These are phyloP conservation scores for Microplitis demolitor DNA, from an alignment of 1,140 invertebrate species.

Conservation along the genomic window DNA sequence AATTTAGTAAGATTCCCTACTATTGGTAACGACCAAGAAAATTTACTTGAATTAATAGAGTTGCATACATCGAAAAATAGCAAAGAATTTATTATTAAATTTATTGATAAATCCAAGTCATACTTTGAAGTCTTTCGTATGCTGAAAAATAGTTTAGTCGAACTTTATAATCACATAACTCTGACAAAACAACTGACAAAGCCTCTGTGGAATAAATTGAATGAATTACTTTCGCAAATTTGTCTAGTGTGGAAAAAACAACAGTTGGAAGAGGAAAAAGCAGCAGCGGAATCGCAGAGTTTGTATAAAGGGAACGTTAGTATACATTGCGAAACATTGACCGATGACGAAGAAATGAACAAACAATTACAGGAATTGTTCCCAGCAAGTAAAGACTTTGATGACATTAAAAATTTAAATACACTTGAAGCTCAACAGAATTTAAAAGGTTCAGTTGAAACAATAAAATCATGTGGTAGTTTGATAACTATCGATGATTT, in stretches of 20 bases:
- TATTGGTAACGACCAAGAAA: conserved; percentile 50
- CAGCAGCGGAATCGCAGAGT: conserved; percentile 76
- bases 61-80: conserved; percentile 47
- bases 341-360: conserved; percentile 77
- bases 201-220: conserved; percentile 60
- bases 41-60: conserved; percentile 52
- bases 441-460: not conserved
- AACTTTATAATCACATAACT: conserved; percentile 66
- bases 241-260: conserved; percentile 78
- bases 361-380: conserved; percentile 77
- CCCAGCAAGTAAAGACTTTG: conserved; percentile 75
- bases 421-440: not conserved
- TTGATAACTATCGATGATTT: conserved; percentile 67
- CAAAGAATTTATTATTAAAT: conserved; percentile 37
- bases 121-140: conserved; percentile 60
- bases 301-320: conserved; percentile 76
- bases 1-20: conserved; percentile 62
- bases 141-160: conserved; percentile 70
- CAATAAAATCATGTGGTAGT: conserved; percentile 26
- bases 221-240: conserved; percentile 65
- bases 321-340: conserved; percentile 64
- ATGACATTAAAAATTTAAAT: conserved; percentile 29
- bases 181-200: conserved; percentile 58
- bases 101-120: conserved; percentile 21
- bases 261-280: conserved; percentile 69